Evolutionary conservation across 1,140 invertebrate species (phyloP).

Genomic region (Caenorhabditis latens): DNA sequence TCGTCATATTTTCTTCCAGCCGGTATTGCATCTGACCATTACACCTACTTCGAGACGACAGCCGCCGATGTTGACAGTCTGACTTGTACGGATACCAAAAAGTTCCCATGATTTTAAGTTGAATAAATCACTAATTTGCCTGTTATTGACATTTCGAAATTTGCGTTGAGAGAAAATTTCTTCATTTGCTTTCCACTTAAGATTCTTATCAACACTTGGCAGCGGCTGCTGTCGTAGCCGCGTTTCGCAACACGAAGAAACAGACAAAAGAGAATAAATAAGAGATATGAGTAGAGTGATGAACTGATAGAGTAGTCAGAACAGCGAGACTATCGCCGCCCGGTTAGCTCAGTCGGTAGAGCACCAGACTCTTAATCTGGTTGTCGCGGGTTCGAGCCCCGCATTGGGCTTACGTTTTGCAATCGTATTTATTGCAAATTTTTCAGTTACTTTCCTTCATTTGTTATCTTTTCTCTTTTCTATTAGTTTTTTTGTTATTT

Average conservation of each 20-base stretch:
- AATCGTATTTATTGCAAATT: neutral
- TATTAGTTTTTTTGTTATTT: too few relatives aligned
- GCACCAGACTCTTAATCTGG: conserved; percentile 78
- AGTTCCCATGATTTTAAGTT: conserved; percentile 27
- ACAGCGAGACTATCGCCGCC: conserved; percentile 57
- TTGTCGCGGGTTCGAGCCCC: conserved; percentile 78
- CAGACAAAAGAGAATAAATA: too few relatives aligned
- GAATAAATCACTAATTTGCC: neutral
- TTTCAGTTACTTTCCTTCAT: neutral
- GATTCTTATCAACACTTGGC: neutral
- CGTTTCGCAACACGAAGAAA: neutral
- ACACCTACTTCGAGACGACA: conserved; percentile 38
- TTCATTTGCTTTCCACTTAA: neutral
- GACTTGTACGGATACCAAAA: conserved; percentile 29
- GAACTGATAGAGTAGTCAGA: neutral
- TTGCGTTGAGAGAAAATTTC: neutral
- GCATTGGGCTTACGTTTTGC: conserved; percentile 70
- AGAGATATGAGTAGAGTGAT: too few relatives aligned
- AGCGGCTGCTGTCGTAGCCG: neutral
- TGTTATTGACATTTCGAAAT: neutral
- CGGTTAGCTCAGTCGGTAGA: conserved; percentile 78
- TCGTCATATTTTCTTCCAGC: too few relatives aligned
- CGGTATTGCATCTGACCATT: conserved; percentile 14
- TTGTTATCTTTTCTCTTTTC: neutral
- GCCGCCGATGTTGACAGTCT: conserved; percentile 28